Evolutionary conservation across 2,797 vertebrate genomes (phyloP).

Genomic region (Pangasius macronema): DNA sequence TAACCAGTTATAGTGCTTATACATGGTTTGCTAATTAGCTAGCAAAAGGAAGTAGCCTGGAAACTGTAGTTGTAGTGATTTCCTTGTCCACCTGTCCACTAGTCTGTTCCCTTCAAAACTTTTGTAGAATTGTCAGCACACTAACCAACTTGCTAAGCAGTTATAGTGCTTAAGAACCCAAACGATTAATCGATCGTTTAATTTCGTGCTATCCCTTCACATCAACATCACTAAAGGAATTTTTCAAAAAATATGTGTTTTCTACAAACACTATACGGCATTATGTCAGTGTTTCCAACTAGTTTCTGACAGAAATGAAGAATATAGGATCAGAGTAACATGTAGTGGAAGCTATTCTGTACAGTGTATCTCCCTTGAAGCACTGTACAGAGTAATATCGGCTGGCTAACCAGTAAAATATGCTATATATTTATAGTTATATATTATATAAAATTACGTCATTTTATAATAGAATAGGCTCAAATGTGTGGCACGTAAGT

Average conservation of each 20-base stretch:
- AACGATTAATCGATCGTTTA: no score
- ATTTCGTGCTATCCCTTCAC: no score
- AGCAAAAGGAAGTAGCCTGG: not conserved
- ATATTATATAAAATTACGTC: no score
- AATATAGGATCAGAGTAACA: not conserved
- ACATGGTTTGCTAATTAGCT: not conserved
- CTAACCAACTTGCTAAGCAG: not conserved
- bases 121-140: not conserved
- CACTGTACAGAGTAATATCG: no score
- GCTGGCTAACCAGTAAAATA: no score
- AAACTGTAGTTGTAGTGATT: not conserved
- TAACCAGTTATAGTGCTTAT: not conserved
- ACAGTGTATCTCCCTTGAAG: not conserved
- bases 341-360: not conserved
- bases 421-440: no score
- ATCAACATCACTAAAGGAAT: no score
- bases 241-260: no score
- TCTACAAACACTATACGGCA: not conserved
- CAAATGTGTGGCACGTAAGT: no score
- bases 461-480: no score
- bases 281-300: not conserved
- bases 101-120: not conserved
- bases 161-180: not conserved
- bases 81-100: not conserved
- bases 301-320: not conserved